Evolutionary conservation across 2,888 invertebrate genomes (phyloP), one percentile per base, ranked within the genome.

Genomic region (Coenonympha arcania): DNA sequence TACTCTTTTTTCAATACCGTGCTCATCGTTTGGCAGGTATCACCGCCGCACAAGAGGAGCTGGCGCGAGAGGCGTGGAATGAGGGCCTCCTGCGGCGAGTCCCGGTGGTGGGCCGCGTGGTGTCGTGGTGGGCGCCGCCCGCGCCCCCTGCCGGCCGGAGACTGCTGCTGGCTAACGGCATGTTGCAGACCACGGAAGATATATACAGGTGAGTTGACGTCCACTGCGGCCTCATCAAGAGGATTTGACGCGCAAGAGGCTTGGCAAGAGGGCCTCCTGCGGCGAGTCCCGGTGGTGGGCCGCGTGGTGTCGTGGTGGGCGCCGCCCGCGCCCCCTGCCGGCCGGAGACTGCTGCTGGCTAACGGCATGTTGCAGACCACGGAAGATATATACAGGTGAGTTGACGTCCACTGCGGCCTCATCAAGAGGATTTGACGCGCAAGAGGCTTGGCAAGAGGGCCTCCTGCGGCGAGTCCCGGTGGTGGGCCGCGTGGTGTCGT

Each of bases 231-330:
- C n/a, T n/a, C n/a, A n/a, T n/a, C n/a, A n/a, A n/a, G n/a, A n/a
- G n/a, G n/a, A n/a, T n/a, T n/a, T n/a, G n/a, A n/a, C n/a, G 93
- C 94, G 73, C 92, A 94, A 56, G 98, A 97, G 85, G 95, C 93
- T 58, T 95, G 96, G 93, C 95, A 96, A 73, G 98, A 98, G 79
- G 98, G 98, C 1, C 91, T 98, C 50, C 87, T 99, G 56, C 88
- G 98, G 15, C 95, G 97, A 62, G 95, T 98, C 59, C 98, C 98
- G 0, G 93, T 98, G 2, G 95, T 99, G 50, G 95, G 98, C 0
- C 92, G 95, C 16, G 90, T 99, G 49, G 93, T 98, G 43, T 96
- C 96, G 83, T 99, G 98, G 98, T 97, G 95, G 94, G 94, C 95
- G 41, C 98, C 98, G 6, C 68, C 73, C 55, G 69, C 76, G 49